These are phyloP conservation scores for Carabus problematicus DNA, from an alignment of 2,888 invertebrate species.

Conservation along the genomic window DNA sequence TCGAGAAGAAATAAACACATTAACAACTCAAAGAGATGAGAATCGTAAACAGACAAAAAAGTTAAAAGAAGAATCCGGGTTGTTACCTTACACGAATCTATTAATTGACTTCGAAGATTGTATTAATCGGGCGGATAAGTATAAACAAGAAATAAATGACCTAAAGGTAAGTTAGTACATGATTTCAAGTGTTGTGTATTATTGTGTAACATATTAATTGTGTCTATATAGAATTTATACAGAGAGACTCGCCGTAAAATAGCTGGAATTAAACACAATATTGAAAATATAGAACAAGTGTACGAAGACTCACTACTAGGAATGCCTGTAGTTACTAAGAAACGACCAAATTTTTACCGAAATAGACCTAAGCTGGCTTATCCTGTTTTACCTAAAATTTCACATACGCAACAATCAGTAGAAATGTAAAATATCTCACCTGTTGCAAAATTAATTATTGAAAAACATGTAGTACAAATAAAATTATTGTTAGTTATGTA, in stretches of 20 bases:
- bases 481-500: no score
- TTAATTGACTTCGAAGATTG: slow-evolving; percentile 61
- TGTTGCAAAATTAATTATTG: not conserved
- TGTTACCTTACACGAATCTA: slow-evolving; percentile 61
- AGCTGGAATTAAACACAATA: not conserved
- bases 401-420: not conserved
- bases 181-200: not conserved
- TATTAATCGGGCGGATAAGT: slow-evolving; percentile 52
- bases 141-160: slow-evolving; percentile 18
- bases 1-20: slow-evolving; percentile 56
- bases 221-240: not conserved
- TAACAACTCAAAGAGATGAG: slow-evolving; percentile 57
- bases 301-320: no score
- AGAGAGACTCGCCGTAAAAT: slow-evolving; percentile 7
- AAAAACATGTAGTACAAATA: not conserved
- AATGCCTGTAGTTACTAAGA: no score
- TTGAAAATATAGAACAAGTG: not conserved
- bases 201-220: not conserved
- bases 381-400: slow-evolving; percentile 14
- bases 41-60: slow-evolving; percentile 57
- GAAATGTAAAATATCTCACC: not conserved
- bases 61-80: slow-evolving; percentile 60
- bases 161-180: not conserved
- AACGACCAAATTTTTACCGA: not conserved
- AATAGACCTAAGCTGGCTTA: slow-evolving; percentile 2